Evolutionary conservation across 2,797 vertebrate genomes (phyloP).

Genomic region (Pseudocheirus occidentalis): DNA sequence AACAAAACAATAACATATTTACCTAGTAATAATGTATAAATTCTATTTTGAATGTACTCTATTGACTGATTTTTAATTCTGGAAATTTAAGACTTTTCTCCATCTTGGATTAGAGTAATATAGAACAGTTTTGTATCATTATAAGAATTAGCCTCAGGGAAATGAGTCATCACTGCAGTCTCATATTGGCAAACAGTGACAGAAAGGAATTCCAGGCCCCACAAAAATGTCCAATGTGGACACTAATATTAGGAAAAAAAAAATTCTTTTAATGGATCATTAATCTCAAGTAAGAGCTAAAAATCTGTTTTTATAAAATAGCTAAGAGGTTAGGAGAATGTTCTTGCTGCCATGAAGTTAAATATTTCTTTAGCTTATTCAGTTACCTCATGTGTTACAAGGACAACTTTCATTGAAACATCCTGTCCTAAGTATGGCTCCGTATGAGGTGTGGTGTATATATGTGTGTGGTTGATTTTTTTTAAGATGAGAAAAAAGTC

Average conservation of each 20-base stretch:
- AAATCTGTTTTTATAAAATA: not conserved
- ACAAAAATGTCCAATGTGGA: not conserved
- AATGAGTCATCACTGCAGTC: not conserved
- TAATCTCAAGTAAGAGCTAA: not conserved
- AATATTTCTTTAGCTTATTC: not conserved
- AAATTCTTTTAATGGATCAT: not conserved
- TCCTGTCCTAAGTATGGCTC: conserved; percentile 33
- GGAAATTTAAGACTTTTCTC: not conserved
- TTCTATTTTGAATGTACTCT: not conserved
- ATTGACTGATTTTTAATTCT: not conserved
- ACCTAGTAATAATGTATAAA: not conserved
- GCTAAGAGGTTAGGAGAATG: not conserved
- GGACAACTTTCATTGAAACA: conserved; percentile 25
- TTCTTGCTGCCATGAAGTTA: not conserved
- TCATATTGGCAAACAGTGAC: not conserved
- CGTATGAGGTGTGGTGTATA: not conserved
- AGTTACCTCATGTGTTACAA: not conserved
- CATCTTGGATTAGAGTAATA: not conserved
- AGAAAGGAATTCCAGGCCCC: not conserved
- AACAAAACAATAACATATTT: not conserved
- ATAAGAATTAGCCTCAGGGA: not conserved
- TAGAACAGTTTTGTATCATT: not conserved
- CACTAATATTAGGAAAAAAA: not conserved
- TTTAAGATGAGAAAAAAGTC: conserved; percentile 55
- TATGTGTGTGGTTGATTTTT: conserved; percentile 54